Base-by-base conservation (phyloP, 2,113 vertebrate genomes). In the Leucopsar rothschildi region DNA sequence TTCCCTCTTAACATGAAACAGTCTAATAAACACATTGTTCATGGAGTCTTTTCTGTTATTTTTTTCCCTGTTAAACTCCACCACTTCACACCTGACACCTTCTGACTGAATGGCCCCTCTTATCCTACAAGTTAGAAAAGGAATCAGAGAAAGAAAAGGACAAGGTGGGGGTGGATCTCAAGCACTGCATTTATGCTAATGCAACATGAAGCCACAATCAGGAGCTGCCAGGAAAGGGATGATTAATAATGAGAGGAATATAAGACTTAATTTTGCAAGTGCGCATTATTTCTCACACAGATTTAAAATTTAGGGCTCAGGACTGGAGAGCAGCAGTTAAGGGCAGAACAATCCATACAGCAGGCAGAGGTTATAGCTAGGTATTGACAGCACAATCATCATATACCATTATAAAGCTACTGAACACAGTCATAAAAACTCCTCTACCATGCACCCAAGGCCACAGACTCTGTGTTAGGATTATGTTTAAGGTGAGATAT, bases 351-450 rank as follows among this genome's bases (percentile, higher is more conserved):
- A 77, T 50, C 86, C 1, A 2, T 94, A 81, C 76, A 85, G 76
- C 79, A 94, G 66, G 60, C 82, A 91, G 88, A 92, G 84, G 78
- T 92, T 94, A 91, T 65, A 92, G 66, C 75, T 59, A 66, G 85
- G 57, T 96, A 96, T 95, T 93, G 95, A 94, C 95, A 97, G 82
- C 59, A 49, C 47, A 53, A 86, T 94, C 70, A 96, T 92, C 64
- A 63, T 39, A 87, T 12, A 23, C 59, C 78, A 63, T 94, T 93
- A 92, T 69, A 92, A 92, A 91, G 91, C 50, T 86, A 93, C 70
- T 8, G 84, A 95, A 82, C 45, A 50, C 35, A 86, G 63, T 23
- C 71, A 83, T 91, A 91, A 93, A 95, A 94, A 53, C 45, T 61
- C 50, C 71, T 91, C 79, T 70, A 3, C 77, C 63, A 71, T 59